Conservation (phyloP, 2,797 vertebrate genomes). For the Scarus forsteni region DNA sequence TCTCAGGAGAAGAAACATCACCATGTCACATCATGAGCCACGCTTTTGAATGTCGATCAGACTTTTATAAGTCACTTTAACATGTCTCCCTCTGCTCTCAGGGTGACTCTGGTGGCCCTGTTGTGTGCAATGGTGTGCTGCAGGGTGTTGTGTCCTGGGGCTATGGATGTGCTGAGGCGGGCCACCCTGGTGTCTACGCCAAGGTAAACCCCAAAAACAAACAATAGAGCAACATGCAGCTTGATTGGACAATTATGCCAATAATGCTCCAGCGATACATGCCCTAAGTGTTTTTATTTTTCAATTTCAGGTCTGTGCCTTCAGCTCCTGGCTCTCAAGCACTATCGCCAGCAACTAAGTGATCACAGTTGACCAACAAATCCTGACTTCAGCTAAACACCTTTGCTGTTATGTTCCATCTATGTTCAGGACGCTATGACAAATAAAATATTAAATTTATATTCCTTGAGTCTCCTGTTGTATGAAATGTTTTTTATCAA, state of each 20-base stretch:
- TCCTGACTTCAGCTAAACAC: constrained; percentile 31
- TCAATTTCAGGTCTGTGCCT: constrained; percentile 61
- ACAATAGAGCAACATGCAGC: background rate
- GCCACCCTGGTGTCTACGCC: constrained; percentile 83
- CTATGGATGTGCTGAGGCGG: constrained; percentile 76
- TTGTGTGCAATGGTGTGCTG: constrained; percentile 81
- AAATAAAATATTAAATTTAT: constrained; percentile 29
- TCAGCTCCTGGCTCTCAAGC: constrained; percentile 52
- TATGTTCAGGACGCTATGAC: constrained; percentile 22
- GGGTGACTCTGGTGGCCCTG: constrained; percentile 87
- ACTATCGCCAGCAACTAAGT: constrained; percentile 62
- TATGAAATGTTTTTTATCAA: background rate
- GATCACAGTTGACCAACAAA: background rate
- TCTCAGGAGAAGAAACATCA: too few species aligned
- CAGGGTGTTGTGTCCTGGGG: constrained; percentile 88
- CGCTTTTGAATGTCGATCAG: too few species aligned
- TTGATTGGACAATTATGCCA: too few species aligned
- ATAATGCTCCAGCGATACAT: background rate
- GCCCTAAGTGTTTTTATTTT: background rate
- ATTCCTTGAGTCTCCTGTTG: background rate
- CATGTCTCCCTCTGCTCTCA: constrained; percentile 35
- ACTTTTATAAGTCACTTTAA: too few species aligned
- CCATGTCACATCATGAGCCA: background rate
- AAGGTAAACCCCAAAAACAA: constrained; percentile 33
- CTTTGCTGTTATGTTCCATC: constrained; percentile 36